phyloP scores from a whole-genome alignment of 2,113 vertebrate genomes.

The Oxygymnocypris stewartii region DNA sequence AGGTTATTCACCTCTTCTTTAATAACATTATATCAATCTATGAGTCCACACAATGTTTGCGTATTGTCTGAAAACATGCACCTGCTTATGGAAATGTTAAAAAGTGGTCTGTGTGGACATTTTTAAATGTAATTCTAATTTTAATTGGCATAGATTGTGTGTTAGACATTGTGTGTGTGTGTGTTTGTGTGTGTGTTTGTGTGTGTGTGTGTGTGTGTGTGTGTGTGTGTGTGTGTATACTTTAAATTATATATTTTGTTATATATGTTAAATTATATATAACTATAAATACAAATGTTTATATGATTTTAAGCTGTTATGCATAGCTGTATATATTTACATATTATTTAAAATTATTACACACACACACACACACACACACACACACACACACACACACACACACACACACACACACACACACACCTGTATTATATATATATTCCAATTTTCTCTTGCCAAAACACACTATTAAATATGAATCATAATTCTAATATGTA shows the following conservation, averaged over 20 bases:
- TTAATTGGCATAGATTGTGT: background rate
- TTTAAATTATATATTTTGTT: too few relatives aligned
- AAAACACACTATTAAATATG: conserved; percentile 12
- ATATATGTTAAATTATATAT: too few relatives aligned
- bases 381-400: too few relatives aligned
- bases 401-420: too few relatives aligned
- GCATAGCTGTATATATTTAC: too few relatives aligned
- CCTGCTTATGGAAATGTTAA: background rate
- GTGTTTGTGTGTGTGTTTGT: too few relatives aligned
- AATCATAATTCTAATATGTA: conserved; percentile 17
- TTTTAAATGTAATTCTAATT: background rate
- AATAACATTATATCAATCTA: conserved; percentile 3
- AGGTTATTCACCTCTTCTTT: conserved; percentile 17
- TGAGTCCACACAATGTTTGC: background rate
- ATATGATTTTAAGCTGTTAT: too few relatives aligned
- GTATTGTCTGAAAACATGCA: conserved; percentile 26
- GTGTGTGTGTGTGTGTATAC: too few relatives aligned
- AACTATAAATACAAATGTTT: background rate
- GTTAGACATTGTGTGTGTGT: too few relatives aligned
- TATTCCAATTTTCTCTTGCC: background rate
- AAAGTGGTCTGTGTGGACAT: background rate
- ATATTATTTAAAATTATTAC: too few relatives aligned
- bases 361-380: too few relatives aligned
- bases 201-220: too few relatives aligned
- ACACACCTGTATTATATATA: background rate